Base-by-base conservation (phyloP, 2,113 vertebrate genomes). In the Microcebus ravelobensis region DNA sequence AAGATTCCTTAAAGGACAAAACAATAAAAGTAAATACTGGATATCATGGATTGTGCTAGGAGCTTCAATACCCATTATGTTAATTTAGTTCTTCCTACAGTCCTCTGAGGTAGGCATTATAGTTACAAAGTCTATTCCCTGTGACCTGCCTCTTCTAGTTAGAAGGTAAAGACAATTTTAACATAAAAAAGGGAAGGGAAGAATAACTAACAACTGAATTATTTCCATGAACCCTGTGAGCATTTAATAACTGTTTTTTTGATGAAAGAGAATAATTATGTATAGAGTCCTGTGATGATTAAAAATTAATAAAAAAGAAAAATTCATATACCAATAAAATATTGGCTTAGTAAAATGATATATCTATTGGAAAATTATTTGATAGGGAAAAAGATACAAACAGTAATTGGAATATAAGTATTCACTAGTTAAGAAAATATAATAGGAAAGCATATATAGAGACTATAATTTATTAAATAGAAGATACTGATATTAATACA, bases 251-350 rank as follows among this genome's bases (percentile, higher is more conserved):
- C 11, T 39, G 27, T 52, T 81, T 86, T 50, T 50, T 76, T 93
- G 59, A 50, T 93, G n/a, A 93, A 55, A 81, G 5, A 87, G 45
- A 50, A 74, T 61, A 84, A 89, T 68, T 83, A 86, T 74, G 3
- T 45, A 65, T 29, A n/a, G 29, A 70, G 39, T 59, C 65, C 82
- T 90, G 11, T 21, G 42, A 70, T 73, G 27, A 45, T 17, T 57
- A 15, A 94, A 94, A 91, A 77, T 65, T 83, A 88, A 52, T 63
- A 88, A 82, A 61, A 61, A 74, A 88, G 31, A 55, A 21, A 94
- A 87, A 91, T 68, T n/a, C 50, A 81, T 36, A 52, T 42, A 10
- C 20, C 52, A 87, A 68, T 48, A 76, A 90, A 21, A 93, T 86
- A 87, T 25, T 67, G 39, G 34, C 9, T 90, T 81, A 74, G 57